Evolutionary conservation across 2,888 invertebrate species (phyloP).

Genomic region (Sisyra nigra): DNA sequence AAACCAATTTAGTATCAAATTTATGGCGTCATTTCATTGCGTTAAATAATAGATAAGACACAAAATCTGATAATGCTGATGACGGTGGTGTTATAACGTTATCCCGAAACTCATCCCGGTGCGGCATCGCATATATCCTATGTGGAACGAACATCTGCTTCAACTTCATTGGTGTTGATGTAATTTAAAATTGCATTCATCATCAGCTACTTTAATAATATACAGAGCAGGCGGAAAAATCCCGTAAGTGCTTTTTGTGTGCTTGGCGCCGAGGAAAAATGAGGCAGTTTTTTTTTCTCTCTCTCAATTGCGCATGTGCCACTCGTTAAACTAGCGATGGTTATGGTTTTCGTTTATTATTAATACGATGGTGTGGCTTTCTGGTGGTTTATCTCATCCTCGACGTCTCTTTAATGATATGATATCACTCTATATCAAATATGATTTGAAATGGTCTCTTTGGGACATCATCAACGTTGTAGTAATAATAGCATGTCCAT

Average conservation of each 20-base stretch:
- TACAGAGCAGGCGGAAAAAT: neutral
- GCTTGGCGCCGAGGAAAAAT: neutral
- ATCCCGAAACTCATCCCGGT: too few species aligned
- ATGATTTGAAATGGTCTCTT: conserved; percentile 8
- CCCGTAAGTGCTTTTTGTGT: neutral
- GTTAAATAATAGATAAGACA: conserved; percentile 7
- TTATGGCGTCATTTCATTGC: conserved; percentile 5
- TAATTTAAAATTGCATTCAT: conserved; percentile 9
- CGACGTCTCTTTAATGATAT: conserved; percentile 4
- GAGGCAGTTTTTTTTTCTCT: neutral
- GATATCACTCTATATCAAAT: conserved; percentile 8
- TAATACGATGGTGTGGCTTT: neutral
- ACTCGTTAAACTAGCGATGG: neutral
- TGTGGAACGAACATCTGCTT: too few species aligned
- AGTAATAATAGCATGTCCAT: too few species aligned
- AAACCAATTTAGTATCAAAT: conserved; percentile 6
- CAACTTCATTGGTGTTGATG: conserved; percentile 2
- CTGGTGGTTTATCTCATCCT: neutral
- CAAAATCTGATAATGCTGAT: neutral
- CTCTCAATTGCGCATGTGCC: neutral
- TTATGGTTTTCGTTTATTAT: too few species aligned
- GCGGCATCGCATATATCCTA: too few species aligned
- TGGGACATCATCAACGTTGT: conserved; percentile 3
- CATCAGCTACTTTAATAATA: conserved; percentile 4
- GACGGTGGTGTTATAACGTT: too few species aligned